phyloP scores from a whole-genome alignment of 2,113 vertebrate genomes.

The Agelaius phoeniceus region DNA sequence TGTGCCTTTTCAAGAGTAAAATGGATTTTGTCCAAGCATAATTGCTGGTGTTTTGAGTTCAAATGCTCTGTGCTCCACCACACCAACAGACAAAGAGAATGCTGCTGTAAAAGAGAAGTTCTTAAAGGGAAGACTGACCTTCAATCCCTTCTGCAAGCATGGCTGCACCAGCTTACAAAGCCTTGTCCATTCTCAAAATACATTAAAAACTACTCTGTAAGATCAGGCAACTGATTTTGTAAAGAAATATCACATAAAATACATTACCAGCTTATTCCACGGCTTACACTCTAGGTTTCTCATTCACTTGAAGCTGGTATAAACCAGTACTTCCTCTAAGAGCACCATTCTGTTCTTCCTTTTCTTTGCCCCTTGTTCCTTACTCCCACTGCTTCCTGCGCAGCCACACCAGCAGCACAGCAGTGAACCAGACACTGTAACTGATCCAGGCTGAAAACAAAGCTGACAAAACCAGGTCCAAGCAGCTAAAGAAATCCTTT shows the following conservation, averaged over 20 bases:
- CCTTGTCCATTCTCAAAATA: not conserved
- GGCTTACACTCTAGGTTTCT: not conserved
- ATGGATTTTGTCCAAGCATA: not conserved
- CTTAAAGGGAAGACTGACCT: not conserved
- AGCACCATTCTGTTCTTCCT: not conserved
- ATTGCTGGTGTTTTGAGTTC: not conserved
- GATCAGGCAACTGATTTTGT: not conserved
- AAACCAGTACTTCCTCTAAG: constrained; percentile 38
- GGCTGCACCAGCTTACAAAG: not conserved
- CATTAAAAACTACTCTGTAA: fast-evolving
- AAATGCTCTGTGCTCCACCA: not conserved
- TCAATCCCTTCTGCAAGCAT: fast-evolving
- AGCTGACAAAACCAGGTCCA: not conserved
- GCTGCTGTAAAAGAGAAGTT: not conserved
- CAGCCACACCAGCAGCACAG: not conserved
- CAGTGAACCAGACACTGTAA: not conserved
- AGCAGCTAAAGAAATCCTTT: not conserved
- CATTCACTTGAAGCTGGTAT: not conserved
- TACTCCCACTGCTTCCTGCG: constrained; percentile 7
- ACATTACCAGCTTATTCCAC: not conserved
- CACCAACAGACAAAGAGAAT: not conserved
- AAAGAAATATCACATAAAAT: not conserved
- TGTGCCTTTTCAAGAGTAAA: not conserved
- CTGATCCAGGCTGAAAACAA: not conserved
- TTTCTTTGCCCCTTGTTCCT: constrained; percentile 9